phyloP scores from a whole-genome alignment of 2,888 invertebrate genomes.

The Cerceris ruficornis region DNA sequence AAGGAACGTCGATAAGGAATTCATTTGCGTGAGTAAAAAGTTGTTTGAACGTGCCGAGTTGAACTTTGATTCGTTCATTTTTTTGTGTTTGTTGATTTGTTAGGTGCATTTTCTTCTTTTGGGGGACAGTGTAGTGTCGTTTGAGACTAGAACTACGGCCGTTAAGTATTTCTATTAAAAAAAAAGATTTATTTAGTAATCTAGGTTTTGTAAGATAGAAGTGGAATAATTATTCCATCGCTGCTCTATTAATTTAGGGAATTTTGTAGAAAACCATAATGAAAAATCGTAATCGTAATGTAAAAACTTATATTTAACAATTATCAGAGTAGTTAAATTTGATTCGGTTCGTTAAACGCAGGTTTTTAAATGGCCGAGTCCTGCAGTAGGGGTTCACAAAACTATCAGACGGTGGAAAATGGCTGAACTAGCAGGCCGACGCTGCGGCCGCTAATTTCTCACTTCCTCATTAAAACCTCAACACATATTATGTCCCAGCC shows the following conservation, averaged over 20 bases:
- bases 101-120: too few species aligned
- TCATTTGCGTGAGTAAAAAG: too few species aligned
- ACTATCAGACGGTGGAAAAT: constrained; percentile 71
- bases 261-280: too few species aligned
- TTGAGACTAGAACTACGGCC: too few species aligned
- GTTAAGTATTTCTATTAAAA: too few species aligned
- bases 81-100: too few species aligned
- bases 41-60: background rate
- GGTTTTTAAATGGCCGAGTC: constrained; percentile 29
- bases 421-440: constrained; percentile 61
- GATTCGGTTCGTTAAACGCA: constrained; percentile 28
- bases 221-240: too few species aligned
- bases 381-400: constrained; percentile 66
- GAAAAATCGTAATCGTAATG: too few species aligned
- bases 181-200: too few species aligned
- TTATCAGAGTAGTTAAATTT: constrained; percentile 25
- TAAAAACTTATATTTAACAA: background rate
- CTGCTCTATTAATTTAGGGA: too few species aligned
- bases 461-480: constrained; percentile 81
- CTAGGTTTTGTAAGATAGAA: too few species aligned
- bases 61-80: background rate
- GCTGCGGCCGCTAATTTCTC: constrained; percentile 78
- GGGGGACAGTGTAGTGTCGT: too few species aligned
- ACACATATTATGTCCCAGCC: constrained; percentile 73
- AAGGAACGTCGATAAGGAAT: background rate